Percentiles rank a stretch among this genome's conserved stretches.
These are phyloP conservation scores for Petrocephalus zakoni DNA, from an alignment of 2,113 vertebrate species.

Conservation along the genomic window DNA sequence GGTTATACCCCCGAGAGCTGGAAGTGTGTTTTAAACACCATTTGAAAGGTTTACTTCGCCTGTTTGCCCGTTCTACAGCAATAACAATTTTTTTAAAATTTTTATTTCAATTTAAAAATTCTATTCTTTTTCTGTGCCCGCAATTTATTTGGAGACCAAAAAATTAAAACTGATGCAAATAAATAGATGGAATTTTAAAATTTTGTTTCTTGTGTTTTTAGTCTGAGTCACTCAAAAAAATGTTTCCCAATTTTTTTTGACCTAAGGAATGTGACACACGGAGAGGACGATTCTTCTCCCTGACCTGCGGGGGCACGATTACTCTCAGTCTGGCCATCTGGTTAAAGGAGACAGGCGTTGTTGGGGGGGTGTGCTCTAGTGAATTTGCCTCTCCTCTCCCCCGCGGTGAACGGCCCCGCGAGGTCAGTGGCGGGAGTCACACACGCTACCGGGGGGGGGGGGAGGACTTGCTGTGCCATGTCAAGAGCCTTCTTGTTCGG, in stretches of 20 bases:
- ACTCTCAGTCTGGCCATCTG: slow-evolving; percentile 9
- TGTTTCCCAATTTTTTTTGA: background rate
- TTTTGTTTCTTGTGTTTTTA: background rate
- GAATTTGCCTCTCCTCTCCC: background rate
- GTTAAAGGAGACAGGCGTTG: slow-evolving; percentile 6
- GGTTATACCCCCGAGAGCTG: background rate
- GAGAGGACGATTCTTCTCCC: background rate
- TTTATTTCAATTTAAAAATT: background rate
- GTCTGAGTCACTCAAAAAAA: background rate
- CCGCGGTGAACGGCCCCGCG: background rate
- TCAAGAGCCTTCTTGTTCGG: background rate
- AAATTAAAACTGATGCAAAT: background rate
- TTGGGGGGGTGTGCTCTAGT: background rate
- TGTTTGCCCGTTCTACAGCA: background rate
- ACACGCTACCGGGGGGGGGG: background rate
- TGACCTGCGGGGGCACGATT: background rate
- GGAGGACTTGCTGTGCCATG: background rate
- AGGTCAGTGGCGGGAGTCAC: background rate
- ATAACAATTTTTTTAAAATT: background rate
- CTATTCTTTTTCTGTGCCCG: background rate
- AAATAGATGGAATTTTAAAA: background rate
- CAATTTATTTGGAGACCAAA: background rate
- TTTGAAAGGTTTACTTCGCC: background rate
- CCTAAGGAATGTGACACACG: background rate
- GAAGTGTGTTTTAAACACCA: background rate